A percentile compares a stretch with the other conserved stretches of the same genome.
Conservation (phyloP, 2,888 invertebrate species). For the Acanthosepion pharaonis region DNA sequence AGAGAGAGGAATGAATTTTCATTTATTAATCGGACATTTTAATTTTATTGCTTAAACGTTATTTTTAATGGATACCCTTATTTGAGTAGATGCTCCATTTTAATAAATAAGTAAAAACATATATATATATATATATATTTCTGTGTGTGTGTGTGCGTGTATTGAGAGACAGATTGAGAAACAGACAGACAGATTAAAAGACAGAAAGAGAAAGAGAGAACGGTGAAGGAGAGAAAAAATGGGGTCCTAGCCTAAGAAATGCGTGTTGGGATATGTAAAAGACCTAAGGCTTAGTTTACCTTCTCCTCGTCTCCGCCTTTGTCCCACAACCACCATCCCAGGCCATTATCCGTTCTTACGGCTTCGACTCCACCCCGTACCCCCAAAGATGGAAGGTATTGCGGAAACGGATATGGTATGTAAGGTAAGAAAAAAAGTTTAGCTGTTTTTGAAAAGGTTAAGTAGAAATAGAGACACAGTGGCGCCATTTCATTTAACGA, state of each 20-base stretch:
- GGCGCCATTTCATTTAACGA: not conserved
- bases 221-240: not conserved
- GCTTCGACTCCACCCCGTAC: not conserved
- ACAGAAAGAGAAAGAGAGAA: not conserved
- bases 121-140: no score
- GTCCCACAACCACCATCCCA: no score
- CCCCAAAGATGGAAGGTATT: conserved; percentile 6
- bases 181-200: not conserved
- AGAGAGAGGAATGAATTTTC: no score
- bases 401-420: conserved; percentile 8
- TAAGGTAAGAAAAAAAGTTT: not conserved
- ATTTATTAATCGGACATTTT: no score
- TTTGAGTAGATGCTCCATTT: no score
- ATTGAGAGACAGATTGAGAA: no score
- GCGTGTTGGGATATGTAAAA: not conserved
- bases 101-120: no score
- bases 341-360: not conserved
- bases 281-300: not conserved
- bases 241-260: not conserved
- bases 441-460: conserved; percentile 25
- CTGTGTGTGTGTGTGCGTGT: no score
- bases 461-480: not conserved
- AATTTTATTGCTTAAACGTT: no score
- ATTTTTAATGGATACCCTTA: no score
- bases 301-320: not conserved